These are phyloP conservation scores for Anneissia japonica DNA, from an alignment of 35 echinoderm and acorn worm species.

Conservation along the genomic window DNA sequence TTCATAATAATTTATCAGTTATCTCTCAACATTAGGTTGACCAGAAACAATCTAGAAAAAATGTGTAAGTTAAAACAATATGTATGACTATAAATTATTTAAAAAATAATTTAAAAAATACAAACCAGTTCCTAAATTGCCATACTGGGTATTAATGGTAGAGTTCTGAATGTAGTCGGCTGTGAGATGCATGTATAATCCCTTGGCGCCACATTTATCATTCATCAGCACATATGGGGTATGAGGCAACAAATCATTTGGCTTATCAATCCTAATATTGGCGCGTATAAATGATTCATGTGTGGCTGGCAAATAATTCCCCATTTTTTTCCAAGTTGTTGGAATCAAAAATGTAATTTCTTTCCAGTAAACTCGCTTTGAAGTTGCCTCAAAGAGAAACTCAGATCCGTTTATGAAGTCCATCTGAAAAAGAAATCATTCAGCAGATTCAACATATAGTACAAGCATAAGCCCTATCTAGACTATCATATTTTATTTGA, in stretches of 20 bases:
- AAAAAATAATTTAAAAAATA: no score
- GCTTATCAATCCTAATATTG: constrained; percentile 5
- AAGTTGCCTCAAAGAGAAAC: background rate
- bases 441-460: no score
- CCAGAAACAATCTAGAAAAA: no score
- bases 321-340: background rate
- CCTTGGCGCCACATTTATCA: background rate
- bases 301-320: background rate
- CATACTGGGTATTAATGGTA: background rate
- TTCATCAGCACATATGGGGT: background rate
- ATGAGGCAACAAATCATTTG: background rate
- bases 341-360: constrained; percentile 4
- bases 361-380: background rate
- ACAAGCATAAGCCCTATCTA: no score
- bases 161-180: background rate
- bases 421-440: background rate
- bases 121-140: background rate
- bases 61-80: no score
- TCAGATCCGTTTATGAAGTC: background rate
- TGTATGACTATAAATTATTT: no score
- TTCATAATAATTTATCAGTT: no score
- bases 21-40: no score
- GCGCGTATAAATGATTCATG: background rate
- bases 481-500: no score
- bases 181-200: constrained; percentile 12